Conservation (phyloP, 2,888 invertebrate species). For the Tricholauxania praeusta region DNA sequence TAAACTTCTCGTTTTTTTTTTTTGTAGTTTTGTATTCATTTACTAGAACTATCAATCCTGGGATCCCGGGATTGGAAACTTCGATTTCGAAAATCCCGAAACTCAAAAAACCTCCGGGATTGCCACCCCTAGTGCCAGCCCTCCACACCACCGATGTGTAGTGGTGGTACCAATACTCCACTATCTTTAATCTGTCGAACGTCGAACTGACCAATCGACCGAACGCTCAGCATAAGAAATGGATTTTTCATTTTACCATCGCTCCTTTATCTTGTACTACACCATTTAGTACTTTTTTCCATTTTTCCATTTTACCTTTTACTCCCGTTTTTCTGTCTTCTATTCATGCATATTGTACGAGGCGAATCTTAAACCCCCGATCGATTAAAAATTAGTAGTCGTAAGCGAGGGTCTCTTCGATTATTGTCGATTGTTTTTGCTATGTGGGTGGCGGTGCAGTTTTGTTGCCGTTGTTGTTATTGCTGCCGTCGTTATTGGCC, state of each 20-base stretch:
- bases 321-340: neutral
- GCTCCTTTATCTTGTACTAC: neutral
- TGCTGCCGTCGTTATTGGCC: neutral
- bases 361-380: slow-evolving; percentile 19
- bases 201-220: slow-evolving; percentile 15
- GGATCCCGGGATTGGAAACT: too few relatives aligned
- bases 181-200: neutral
- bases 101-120: too few relatives aligned
- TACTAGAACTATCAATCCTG: too few relatives aligned
- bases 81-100: too few relatives aligned
- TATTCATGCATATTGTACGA: slow-evolving; percentile 29
- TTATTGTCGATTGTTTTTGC: slow-evolving; percentile 21
- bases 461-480: slow-evolving; percentile 1
- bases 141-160: too few relatives aligned
- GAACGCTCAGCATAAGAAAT: neutral
- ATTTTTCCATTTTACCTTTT: slow-evolving; percentile 1
- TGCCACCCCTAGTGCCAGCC: too few relatives aligned
- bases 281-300: slow-evolving; percentile 6
- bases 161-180: too few relatives aligned
- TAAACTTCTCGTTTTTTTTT: too few relatives aligned
- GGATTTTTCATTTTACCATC: neutral
- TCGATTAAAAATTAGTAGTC: slow-evolving; percentile 37
- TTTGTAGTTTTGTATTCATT: too few relatives aligned
- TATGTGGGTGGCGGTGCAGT: neutral
- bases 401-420: slow-evolving; percentile 16